Conservation (phyloP, 2,888 invertebrate species). For the Blera fallax region DNA sequence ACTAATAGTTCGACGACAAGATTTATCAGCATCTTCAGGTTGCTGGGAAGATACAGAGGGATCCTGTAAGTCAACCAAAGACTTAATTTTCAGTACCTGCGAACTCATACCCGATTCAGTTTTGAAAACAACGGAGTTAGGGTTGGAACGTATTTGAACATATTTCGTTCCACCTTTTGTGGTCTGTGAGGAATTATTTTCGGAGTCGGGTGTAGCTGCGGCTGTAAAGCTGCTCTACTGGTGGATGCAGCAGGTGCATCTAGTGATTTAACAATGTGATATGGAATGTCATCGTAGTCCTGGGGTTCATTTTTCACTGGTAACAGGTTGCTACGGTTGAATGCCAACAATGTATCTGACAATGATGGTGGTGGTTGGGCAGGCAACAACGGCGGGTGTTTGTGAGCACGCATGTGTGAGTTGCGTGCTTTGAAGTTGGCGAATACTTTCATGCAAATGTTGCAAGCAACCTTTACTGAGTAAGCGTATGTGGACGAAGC, state of each 20-base stretch:
- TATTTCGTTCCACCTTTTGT: slow-evolving; percentile 25
- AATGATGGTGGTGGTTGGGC: slow-evolving; percentile 42
- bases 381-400: slow-evolving; percentile 62
- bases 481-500: slow-evolving; percentile 30
- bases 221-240: neutral
- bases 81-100: slow-evolving; percentile 33
- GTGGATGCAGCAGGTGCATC: slow-evolving; percentile 24
- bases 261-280: slow-evolving; percentile 16
- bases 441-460: slow-evolving; percentile 75
- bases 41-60: slow-evolving; percentile 66
- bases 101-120: slow-evolving; percentile 2
- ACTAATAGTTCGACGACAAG: neutral
- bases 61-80: slow-evolving; percentile 54
- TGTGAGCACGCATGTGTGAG: slow-evolving; percentile 77
- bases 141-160: slow-evolving; percentile 22
- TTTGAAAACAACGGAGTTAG: slow-evolving; percentile 11
- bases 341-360: slow-evolving; percentile 34
- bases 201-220: slow-evolving; percentile 1
- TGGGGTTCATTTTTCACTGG: slow-evolving; percentile 48
- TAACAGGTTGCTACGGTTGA: slow-evolving; percentile 27
- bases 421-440: slow-evolving; percentile 76
- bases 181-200: slow-evolving; percentile 1
- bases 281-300: slow-evolving; percentile 51
- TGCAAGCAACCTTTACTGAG: slow-evolving; percentile 72
- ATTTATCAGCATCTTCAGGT: slow-evolving; percentile 48